phyloP scores from a whole-genome alignment of 2,113 vertebrate genomes.

The Crotalus helleri region DNA sequence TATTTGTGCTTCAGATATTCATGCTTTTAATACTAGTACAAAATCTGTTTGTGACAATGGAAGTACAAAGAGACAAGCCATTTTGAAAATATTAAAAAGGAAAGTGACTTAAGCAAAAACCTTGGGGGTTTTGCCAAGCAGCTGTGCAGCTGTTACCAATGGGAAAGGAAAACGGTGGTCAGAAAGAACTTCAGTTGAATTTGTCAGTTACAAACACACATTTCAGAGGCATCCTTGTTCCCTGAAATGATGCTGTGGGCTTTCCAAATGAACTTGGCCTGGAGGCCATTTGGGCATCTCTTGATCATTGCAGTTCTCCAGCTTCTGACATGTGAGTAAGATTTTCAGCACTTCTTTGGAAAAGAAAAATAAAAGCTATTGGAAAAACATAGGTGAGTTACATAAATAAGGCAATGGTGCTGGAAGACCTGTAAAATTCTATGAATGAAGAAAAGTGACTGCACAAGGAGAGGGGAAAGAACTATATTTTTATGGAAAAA shows the following conservation, averaged over 20 bases:
- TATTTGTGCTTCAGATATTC: background rate
- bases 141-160: slow-evolving; percentile 4
- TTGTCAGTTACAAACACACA: background rate
- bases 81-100: background rate
- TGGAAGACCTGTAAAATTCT: background rate
- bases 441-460: background rate
- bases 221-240: background rate
- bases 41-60: background rate
- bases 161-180: background rate
- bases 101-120: background rate
- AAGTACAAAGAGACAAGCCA: background rate
- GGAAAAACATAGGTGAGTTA: background rate
- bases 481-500: background rate
- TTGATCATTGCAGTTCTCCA: slow-evolving; percentile 9
- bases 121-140: background rate
- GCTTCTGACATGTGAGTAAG: slow-evolving; percentile 50
- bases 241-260: background rate
- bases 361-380: background rate
- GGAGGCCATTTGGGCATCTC: slow-evolving; percentile 27
- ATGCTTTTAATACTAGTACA: background rate
- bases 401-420: background rate
- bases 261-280: background rate
- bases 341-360: background rate
- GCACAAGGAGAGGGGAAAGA: background rate
- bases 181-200: background rate